These are phyloP conservation scores for Eilema depressum DNA, from an alignment of 2,888 invertebrate species.

Conservation along the genomic window DNA sequence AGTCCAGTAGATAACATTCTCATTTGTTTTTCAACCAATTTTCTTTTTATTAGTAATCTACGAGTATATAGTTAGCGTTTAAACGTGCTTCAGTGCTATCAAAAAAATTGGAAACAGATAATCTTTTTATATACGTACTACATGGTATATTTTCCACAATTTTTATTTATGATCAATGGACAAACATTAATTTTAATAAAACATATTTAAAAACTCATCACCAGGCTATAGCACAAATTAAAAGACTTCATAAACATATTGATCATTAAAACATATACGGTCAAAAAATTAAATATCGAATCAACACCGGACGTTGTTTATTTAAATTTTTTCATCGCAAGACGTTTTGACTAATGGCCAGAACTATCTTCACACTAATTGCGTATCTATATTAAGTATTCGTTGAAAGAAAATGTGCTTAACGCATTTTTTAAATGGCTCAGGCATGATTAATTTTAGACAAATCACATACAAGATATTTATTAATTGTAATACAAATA, in stretches of 20 bases:
- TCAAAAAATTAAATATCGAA: background rate
- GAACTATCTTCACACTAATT: constrained; percentile 4
- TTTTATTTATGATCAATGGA: background rate
- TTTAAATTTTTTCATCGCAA: background rate
- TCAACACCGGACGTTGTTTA: background rate
- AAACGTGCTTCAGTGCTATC: too few relatives aligned
- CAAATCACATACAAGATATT: background rate
- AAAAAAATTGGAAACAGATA: too few relatives aligned
- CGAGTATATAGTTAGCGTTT: too few relatives aligned
- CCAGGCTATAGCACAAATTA: background rate
- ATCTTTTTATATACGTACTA: background rate
- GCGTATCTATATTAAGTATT: constrained; percentile 1
- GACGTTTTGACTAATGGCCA: background rate
- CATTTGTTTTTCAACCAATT: background rate
- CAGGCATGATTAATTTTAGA: background rate
- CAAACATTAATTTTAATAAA: background rate
- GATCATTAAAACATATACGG: background rate
- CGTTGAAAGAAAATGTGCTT: background rate
- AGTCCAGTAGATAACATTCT: background rate
- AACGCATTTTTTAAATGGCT: background rate
- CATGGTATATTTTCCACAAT: background rate
- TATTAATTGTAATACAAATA: background rate
- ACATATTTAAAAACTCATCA: background rate
- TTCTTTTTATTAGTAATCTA: background rate
- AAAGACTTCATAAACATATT: background rate